Conservation (phyloP, 37 sponge, comb jelly and placozoan species). For the Halichondria panicea region DNA sequence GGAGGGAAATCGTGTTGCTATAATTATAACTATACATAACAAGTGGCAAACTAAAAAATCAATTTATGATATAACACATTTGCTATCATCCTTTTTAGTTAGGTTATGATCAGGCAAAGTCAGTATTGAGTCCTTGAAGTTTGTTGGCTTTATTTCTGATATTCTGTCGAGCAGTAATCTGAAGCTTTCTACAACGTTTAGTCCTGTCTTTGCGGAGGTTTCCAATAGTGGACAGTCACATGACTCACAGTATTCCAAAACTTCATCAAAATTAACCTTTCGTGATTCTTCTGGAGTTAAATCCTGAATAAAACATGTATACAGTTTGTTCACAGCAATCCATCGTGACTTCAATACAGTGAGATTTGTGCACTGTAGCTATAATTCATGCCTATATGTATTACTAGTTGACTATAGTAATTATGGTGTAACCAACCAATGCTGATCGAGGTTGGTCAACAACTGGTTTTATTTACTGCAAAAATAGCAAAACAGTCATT, state of each 20-base stretch:
- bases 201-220: slow-evolving; percentile 87
- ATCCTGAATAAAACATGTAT: slow-evolving; percentile 70
- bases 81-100: not conserved
- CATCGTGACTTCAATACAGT: no score
- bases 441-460: no score
- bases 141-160: slow-evolving; percentile 45
- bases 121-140: slow-evolving; percentile 41
- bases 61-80: slow-evolving; percentile 11
- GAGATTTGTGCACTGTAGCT: no score
- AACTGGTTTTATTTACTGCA: no score
- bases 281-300: slow-evolving; percentile 63
- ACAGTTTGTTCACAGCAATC: no score
- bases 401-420: no score
- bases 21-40: no score
- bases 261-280: slow-evolving; percentile 74
- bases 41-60: no score
- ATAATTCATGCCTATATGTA: no score
- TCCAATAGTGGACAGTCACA: slow-evolving; percentile 73
- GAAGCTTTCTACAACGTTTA: slow-evolving; percentile 82
- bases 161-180: slow-evolving; percentile 74
- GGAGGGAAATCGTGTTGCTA: no score
- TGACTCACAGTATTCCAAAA: slow-evolving; percentile 65
- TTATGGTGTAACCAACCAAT: no score
- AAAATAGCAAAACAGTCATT: no score
- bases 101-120: not conserved